Base-by-base conservation (phyloP, 2,797 vertebrate species). In the Serranus cabrilla region DNA sequence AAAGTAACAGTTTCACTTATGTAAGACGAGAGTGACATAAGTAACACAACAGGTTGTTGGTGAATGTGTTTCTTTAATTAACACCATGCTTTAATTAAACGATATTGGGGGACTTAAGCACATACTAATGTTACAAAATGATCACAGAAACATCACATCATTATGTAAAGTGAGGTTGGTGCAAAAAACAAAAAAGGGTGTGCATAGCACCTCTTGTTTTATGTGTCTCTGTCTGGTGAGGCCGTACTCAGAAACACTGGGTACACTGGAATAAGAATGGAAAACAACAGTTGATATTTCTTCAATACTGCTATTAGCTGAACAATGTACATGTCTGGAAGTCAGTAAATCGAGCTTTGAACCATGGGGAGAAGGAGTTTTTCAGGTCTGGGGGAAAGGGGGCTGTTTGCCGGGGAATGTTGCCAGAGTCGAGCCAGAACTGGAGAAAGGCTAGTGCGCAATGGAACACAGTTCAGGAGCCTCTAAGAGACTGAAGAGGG, bases 61-160 rank as follows among this genome's bases (percentile, higher is more conserved):
- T 37, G 23, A 45, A 37, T 8, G 50, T 27, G 47, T 70, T 54
- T 39, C 39, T 66, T 43, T 54, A 66, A 54, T 66, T 27, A 31
- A 43, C 12, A 6, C 17, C 1, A 5, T 27, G 18, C 20, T 66
- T 54, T 69, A 40, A 54, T 80, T 40, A 54, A 58, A 69, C 18
- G 25, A 12, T 64, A 7, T 21, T 21, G 21, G 58, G 45, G 45
- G 46, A 55, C 49, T 14, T 40, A 11, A 50, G 23, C 34, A 25
- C 17, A 50, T 5, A 34, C n/a, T 50, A 34, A 23, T 43, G 2
- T 39, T 17, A 52, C 18, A 42, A 66, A 23, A 49, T 23, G 8
- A 66, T 42, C 23, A 31, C 39, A 39, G 11, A 12, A 2, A 10
- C 31, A 50, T 46, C n/a, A 18, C 27, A 17, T 20, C 27, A 31